Percentiles rank a stretch among this genome's conserved stretches.
Evolutionary conservation across 2,797 vertebrate species (phyloP).

Genomic region (Sebastes cheni): DNA sequence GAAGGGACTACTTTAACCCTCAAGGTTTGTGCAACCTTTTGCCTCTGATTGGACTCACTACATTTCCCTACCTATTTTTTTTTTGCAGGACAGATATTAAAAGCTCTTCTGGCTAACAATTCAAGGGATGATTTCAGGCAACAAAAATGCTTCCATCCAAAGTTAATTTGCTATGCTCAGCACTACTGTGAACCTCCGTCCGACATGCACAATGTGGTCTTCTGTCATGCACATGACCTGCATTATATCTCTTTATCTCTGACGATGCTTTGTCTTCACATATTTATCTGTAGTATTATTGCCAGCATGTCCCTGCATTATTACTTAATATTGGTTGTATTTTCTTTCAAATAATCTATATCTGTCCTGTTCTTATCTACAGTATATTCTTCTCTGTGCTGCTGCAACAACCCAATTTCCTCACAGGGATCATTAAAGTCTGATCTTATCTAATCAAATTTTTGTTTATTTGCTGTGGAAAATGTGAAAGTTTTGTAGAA

Average conservation of each 20-base stretch:
- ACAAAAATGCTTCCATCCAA: slow-evolving; percentile 26
- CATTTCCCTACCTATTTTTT: background rate
- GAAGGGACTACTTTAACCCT: background rate
- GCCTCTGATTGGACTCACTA: slow-evolving; percentile 2
- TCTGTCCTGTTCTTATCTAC: slow-evolving; percentile 65
- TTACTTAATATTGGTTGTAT: slow-evolving; percentile 55
- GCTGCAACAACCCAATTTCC: slow-evolving; percentile 70
- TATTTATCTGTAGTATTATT: slow-evolving; percentile 43
- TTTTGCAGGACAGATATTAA: slow-evolving; percentile 16
- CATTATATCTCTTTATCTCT: slow-evolving; percentile 23
- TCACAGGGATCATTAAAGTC: slow-evolving; percentile 72
- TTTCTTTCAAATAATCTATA: slow-evolving; percentile 57
- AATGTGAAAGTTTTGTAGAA: slow-evolving; percentile 63
- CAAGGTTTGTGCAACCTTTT: background rate
- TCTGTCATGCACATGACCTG: slow-evolving; percentile 26
- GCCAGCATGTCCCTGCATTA: slow-evolving; percentile 32
- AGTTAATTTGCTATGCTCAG: slow-evolving; percentile 39
- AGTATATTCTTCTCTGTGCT: slow-evolving; percentile 51
- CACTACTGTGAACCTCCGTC: slow-evolving; percentile 17
- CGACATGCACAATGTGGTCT: slow-evolving; percentile 40
- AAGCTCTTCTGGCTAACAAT: slow-evolving; percentile 18
- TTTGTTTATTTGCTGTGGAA: slow-evolving; percentile 75
- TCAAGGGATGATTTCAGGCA: slow-evolving; percentile 27
- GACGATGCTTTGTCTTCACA: slow-evolving; percentile 35
- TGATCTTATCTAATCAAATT: slow-evolving; percentile 75